Conservation (phyloP, 2,888 invertebrate genomes). For the Nasonovia ribisnigri region DNA sequence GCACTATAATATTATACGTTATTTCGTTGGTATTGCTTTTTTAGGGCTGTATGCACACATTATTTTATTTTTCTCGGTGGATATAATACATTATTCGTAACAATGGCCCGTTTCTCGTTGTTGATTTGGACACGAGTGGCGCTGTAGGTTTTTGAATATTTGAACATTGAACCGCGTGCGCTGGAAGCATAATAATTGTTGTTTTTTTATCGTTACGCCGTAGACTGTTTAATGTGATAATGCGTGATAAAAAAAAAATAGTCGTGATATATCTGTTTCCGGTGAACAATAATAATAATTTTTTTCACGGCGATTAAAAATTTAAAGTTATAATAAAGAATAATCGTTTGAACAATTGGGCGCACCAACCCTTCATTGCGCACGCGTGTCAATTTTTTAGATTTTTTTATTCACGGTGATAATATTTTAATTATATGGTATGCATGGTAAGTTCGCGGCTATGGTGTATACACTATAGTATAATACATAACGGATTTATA, state of each 20-base stretch:
- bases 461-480: neutral
- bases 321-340: neutral
- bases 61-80: neutral
- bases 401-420: neutral
- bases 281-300: neutral
- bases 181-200: neutral
- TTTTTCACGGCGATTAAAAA: constrained; percentile 21
- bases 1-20: neutral
- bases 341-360: neutral
- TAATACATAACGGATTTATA: constrained; percentile 23
- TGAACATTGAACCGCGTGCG: constrained; percentile 7
- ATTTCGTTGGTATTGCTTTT: neutral
- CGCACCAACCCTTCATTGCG: neutral
- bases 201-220: constrained; percentile 7
- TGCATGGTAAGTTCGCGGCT: neutral
- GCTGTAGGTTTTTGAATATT: constrained; percentile 32
- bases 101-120: constrained; percentile 3
- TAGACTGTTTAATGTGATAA: constrained; percentile 14
- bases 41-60: neutral
- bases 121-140: constrained; percentile 21
- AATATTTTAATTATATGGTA: neutral
- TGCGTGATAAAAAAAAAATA: neutral
- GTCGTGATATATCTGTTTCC: neutral
- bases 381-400: neutral
- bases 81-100: neutral